These are phyloP conservation scores for Tragelaphus strepsiceros DNA, from an alignment of 2,113 vertebrate species.

Conservation along the genomic window DNA sequence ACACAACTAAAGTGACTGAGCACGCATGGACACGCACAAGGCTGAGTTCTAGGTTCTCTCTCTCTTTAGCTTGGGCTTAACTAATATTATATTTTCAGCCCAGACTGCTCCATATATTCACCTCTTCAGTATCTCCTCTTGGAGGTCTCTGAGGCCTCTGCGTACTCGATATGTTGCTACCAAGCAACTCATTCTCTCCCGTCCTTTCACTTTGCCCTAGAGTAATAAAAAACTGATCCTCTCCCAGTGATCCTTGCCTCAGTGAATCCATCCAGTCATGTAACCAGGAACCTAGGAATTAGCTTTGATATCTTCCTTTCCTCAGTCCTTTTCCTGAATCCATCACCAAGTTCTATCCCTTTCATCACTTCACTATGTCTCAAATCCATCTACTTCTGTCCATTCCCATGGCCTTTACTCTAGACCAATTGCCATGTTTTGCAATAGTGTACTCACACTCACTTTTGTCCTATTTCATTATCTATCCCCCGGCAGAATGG, in stretches of 20 bases:
- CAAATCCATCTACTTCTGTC: not conserved
- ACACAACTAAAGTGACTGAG: not conserved
- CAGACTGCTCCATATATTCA: not conserved
- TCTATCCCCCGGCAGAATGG: not conserved
- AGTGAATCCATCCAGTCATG: not conserved
- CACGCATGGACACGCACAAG: accelerated
- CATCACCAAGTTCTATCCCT: not conserved
- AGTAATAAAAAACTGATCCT: not conserved
- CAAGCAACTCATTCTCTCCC: not conserved
- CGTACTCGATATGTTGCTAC: not conserved
- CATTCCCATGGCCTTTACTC: not conserved
- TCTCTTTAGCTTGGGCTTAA: not conserved
- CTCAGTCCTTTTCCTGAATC: not conserved
- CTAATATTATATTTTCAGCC: not conserved
- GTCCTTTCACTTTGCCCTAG: not conserved
- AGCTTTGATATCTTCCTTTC: not conserved
- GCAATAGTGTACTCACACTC: not conserved
- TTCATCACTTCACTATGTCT: not conserved
- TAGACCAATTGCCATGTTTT: not conserved
- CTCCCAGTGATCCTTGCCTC: not conserved
- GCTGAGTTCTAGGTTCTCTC: not conserved
- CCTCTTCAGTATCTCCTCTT: not conserved
- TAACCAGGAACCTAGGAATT: not conserved
- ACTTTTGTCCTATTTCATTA: not conserved
- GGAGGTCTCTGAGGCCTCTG: not conserved